Conservation (phyloP, 2,797 vertebrate species). For the Perdix hodgsoniae region DNA sequence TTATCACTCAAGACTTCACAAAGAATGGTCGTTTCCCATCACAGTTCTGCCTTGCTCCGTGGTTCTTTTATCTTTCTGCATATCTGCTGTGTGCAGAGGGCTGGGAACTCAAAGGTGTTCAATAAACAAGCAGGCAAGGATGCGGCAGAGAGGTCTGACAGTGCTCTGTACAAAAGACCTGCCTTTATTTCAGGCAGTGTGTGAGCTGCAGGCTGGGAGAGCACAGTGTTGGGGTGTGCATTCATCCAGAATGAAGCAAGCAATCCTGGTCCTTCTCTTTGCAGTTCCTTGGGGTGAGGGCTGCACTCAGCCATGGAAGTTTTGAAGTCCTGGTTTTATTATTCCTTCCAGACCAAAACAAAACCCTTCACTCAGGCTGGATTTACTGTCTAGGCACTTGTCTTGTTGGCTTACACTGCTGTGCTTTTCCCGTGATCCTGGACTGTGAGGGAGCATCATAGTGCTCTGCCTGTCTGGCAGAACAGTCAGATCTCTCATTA, state of each 20-base stretch:
- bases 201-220: not conserved
- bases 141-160: not conserved
- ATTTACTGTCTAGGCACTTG: constrained; percentile 5
- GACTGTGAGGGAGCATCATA: not conserved
- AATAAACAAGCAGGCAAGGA: not conserved
- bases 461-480: not conserved
- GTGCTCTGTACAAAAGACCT: not conserved
- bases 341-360: not conserved
- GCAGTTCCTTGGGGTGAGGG: not conserved
- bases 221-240: not conserved
- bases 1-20: no score
- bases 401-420: not conserved
- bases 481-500: not conserved
- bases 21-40: not conserved
- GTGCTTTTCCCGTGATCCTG: fast-evolving
- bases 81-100: not conserved
- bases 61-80: not conserved
- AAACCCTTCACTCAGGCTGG: not conserved
- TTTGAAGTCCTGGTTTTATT: not conserved
- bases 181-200: not conserved
- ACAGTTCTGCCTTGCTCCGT: not conserved
- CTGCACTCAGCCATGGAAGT: not conserved
- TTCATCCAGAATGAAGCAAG: not conserved
- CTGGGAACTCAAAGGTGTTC: not conserved
- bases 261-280: not conserved